Conservation (phyloP, 37 sponge, comb jelly and placozoan species). For the Corticium candelabrum region DNA sequence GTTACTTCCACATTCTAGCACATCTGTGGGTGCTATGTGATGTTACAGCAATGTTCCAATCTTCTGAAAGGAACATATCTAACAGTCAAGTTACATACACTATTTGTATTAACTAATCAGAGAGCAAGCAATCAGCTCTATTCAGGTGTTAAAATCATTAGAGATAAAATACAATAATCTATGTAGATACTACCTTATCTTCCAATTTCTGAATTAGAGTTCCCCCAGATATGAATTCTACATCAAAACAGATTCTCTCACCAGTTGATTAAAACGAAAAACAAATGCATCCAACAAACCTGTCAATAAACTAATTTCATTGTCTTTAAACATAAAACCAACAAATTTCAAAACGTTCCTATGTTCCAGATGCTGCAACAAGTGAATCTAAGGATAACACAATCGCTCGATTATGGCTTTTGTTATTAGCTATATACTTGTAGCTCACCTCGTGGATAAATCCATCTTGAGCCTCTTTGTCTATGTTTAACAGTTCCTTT, state of each 20-base stretch:
- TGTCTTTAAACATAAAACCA: constrained; percentile 54
- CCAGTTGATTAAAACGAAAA: too few species aligned
- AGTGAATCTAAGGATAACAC: constrained; percentile 24
- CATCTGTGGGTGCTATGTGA: too few species aligned
- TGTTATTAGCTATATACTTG: too few species aligned
- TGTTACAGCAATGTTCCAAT: too few species aligned
- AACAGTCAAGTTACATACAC: too few species aligned
- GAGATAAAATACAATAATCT: background rate
- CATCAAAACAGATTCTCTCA: too few species aligned
- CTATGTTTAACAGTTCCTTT: constrained; percentile 53
- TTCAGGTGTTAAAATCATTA: background rate
- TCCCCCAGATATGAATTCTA: constrained; percentile 75
- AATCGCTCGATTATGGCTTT: too few species aligned
- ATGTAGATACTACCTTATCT: background rate
- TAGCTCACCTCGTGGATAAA: constrained; percentile 57
- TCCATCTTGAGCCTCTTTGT: constrained; percentile 54
- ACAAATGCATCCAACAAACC: too few species aligned
- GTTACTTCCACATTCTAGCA: too few species aligned
- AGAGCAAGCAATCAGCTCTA: too few species aligned
- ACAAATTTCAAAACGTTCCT: constrained; percentile 71
- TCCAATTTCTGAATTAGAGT: constrained; percentile 62
- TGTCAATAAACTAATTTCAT: constrained; percentile 53
- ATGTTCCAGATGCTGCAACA: constrained; percentile 64
- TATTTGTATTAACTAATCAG: too few species aligned
- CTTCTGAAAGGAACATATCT: too few species aligned